Conservation (phyloP, 2,888 invertebrate species). For the Leptarthrus brevirostris region DNA sequence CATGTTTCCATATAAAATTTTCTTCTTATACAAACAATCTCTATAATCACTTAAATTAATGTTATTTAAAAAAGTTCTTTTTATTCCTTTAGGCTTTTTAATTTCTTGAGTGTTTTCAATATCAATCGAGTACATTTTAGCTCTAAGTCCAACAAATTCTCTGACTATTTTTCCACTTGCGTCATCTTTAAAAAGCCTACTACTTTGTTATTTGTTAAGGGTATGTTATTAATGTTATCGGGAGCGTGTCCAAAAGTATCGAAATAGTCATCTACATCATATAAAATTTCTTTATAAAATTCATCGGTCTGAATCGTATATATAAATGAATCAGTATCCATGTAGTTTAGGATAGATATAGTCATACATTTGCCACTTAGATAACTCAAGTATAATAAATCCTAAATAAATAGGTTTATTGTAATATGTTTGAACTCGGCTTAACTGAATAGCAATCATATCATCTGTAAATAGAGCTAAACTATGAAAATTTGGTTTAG, state of each 20-base stretch:
- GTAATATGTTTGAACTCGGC: no score
- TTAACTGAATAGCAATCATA: no score
- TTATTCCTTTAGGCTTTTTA: constrained; percentile 47
- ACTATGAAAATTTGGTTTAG: constrained; percentile 51
- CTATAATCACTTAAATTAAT: constrained; percentile 26
- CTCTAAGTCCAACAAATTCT: constrained; percentile 51
- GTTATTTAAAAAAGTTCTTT: no score
- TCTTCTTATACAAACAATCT: no score
- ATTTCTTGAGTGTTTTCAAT: constrained; percentile 1
- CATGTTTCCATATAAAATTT: no score
- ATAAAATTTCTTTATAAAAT: no score
- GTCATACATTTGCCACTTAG: constrained; percentile 48
- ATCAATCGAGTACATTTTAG: constrained; percentile 49
- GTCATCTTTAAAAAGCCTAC: constrained; percentile 55
- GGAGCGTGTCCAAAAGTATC: constrained; percentile 59
- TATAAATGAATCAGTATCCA: no score
- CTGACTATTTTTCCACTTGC: constrained; percentile 43
- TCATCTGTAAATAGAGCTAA: constrained; percentile 45
- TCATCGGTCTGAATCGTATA: no score
- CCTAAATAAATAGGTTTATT: no score
- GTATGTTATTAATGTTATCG: constrained; percentile 57
- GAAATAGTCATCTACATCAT: constrained; percentile 56
- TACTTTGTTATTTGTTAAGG: constrained; percentile 49
- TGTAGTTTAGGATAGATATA: constrained; percentile 51
- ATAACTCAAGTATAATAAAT: no score